Base-by-base conservation (phyloP, 2,888 invertebrate species). In the Coenonympha arcania region DNA sequence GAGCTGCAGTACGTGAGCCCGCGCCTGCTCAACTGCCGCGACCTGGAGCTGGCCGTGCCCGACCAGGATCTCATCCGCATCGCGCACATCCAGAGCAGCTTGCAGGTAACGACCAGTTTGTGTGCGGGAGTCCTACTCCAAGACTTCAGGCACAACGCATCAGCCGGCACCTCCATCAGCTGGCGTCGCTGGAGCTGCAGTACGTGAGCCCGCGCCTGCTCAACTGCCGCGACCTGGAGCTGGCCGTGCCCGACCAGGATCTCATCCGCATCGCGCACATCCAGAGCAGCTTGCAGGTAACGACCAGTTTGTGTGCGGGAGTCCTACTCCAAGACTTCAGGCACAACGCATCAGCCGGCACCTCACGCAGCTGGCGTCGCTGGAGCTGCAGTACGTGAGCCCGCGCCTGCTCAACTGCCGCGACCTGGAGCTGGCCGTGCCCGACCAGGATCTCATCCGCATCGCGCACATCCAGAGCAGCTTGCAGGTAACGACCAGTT, bases 1-100 rank as follows among this genome's bases (percentile, higher is more conserved):
- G 96, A 96, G 79, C 85, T 97, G 63, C 97, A 98, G 70, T 98
- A 98, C 77, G 98, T 99, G 6, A 96, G 97, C 51, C 98, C 98
- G n/a, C 94, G 96, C 60, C 84, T 99, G 61, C 87, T 96, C 49
- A 89, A 90, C 55, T 97, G 97, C 76, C 90, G 95, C 57, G 96
- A 99, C 80, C 87, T 99, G 60, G 96, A 99, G 79, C 87, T 99
- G 36, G 98, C 98, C 0, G 98, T 99, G 9, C 99, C 99, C 0
- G 99, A 99, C 26, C 97, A 97, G 26, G 99, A 99, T 11, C 88
- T 96, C 31, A 95, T 98, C 51, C 89, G 94, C 59, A 98, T 99
- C 58, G 92, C 93, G 16, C 91, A 93, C 68, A 96, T 98, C 64
- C 95, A 96, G 77, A 93, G 94, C 66, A 95, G 95, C 33, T 86